Base-by-base conservation (phyloP, 2,113 vertebrate genomes). In the Jaculus jaculus region DNA sequence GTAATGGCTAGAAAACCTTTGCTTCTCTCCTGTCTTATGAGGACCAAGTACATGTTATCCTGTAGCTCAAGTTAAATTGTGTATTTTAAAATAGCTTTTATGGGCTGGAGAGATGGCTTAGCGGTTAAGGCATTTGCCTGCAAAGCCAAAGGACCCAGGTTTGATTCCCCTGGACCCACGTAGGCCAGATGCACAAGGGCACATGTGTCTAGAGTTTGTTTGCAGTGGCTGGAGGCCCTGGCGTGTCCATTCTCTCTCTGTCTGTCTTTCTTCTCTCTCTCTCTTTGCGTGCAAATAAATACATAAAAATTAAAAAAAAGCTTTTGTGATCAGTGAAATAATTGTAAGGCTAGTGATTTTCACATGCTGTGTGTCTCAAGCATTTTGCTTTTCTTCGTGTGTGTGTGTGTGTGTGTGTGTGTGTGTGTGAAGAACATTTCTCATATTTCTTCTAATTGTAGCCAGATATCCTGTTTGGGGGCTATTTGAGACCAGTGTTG, bases 361-460 rank as follows among this genome's bases (percentile, higher is more conserved):
- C 51, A 63, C 90, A 66, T 87, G 51, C 83, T 94, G 58, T 84
- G 84, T 72, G 60, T 94, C 93, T 96, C 13, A 84, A 92, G 69
- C 61, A 84, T 74, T 92, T 92, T 28, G 75, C 69, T 87, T 79
- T 58, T n/a, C 68, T 69, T 34, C 58, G 77, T 71, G 68, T 39
- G 30, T 32, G 66, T 68, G 7, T 75, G 24, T 79, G 42, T 8
- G 42, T 8, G 42, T 8, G 73, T 42, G 66, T 51, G 94, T 84
- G 37, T 32, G 61, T 32, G 69, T 92, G 21, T 1, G n/a, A n/a
- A n/a, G n/a, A n/a, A n/a, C 68, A 18, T 96, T 96, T 93, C 84
- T 92, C 72, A 73, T 65, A 74, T 97, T 96, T 87, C 95, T 95
- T 87, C n/a, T 84, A 96, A 89, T 74, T 97, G 89, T 83, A 97